phyloP scores from a whole-genome alignment of 2,797 vertebrate genomes.

The Novumbra hubbsi region DNA sequence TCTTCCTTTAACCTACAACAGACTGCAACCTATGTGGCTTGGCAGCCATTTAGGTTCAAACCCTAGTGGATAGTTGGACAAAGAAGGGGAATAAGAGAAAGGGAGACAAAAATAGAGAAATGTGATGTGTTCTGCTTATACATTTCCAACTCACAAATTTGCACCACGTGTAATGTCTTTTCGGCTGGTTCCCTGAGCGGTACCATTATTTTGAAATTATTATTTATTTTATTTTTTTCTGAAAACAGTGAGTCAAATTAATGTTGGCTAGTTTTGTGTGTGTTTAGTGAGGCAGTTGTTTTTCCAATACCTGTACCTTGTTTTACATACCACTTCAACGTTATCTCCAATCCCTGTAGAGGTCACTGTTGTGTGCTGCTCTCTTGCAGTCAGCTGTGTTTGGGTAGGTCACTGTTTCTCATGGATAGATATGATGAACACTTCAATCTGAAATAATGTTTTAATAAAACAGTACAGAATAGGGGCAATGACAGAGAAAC shows the following conservation, averaged over 20 bases:
- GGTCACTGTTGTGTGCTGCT: slow-evolving; percentile 77
- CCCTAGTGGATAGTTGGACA: slow-evolving; percentile 15
- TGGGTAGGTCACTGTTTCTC: slow-evolving; percentile 13
- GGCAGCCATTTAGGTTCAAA: slow-evolving; percentile 60
- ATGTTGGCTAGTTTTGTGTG: too few relatives aligned
- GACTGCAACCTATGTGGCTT: slow-evolving; percentile 67
- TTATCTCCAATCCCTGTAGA: slow-evolving; percentile 71
- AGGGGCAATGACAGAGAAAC: slow-evolving; percentile 15
- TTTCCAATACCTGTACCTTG: neutral
- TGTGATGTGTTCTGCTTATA: slow-evolving; percentile 46
- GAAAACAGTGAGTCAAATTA: too few relatives aligned
- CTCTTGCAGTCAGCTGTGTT: slow-evolving; percentile 25
- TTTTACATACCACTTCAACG: slow-evolving; percentile 29
- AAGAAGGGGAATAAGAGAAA: neutral
- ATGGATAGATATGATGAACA: slow-evolving; percentile 19
- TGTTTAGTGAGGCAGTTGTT: neutral
- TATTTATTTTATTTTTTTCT: too few relatives aligned
- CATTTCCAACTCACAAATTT: slow-evolving; percentile 56
- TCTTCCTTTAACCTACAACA: slow-evolving; percentile 71
- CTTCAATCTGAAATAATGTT: slow-evolving; percentile 26
- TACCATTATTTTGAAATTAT: neutral
- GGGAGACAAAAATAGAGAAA: slow-evolving; percentile 10
- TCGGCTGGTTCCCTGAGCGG: slow-evolving; percentile 2
- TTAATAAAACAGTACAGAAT: slow-evolving; percentile 27
- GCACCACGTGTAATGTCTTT: slow-evolving; percentile 27